Evolutionary conservation across 1,140 invertebrate species (phyloP).

Genomic region (Drosophila tani): DNA sequence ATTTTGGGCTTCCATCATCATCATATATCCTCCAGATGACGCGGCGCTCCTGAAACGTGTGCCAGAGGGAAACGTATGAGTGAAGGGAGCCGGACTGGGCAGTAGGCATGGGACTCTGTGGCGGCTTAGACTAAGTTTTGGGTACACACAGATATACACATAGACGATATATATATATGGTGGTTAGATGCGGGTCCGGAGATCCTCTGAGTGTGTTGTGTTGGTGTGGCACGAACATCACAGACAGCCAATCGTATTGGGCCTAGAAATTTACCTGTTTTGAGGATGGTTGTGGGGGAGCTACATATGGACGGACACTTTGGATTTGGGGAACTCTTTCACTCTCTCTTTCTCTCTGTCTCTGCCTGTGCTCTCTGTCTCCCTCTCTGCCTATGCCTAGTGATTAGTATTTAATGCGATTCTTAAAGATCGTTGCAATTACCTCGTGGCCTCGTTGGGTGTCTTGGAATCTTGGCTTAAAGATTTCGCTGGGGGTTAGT

Average conservation of each 20-base stretch:
- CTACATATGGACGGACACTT: slow-evolving; percentile 37
- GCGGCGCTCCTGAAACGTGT: slow-evolving; percentile 24
- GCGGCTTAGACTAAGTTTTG: slow-evolving; percentile 14
- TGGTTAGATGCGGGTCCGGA: not conserved
- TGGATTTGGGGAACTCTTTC: slow-evolving; percentile 31
- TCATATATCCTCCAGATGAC: not conserved
- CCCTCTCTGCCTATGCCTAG: slow-evolving; percentile 17
- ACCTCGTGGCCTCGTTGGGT: slow-evolving; percentile 40
- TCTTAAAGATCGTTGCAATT: slow-evolving; percentile 38
- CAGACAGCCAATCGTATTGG: slow-evolving; percentile 4
- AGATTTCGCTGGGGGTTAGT: slow-evolving; percentile 36
- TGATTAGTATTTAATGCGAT: slow-evolving; percentile 30
- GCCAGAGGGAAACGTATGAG: slow-evolving; percentile 15
- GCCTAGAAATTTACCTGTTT: slow-evolving; percentile 54
- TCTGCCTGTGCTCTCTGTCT: slow-evolving; percentile 26
- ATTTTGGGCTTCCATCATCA: not conserved
- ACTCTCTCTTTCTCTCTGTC: slow-evolving; percentile 11
- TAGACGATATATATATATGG: slow-evolving; percentile 9
- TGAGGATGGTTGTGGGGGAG: slow-evolving; percentile 25
- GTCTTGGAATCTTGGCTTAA: slow-evolving; percentile 27
- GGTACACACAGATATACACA: slow-evolving; percentile 14
- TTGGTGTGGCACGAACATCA: slow-evolving; percentile 26
- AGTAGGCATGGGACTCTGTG: slow-evolving; percentile 3
- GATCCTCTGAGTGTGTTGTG: slow-evolving; percentile 15
- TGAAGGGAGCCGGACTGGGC: not conserved